Percentiles rank a stretch among this genome's conserved stretches.
phyloP scores from a whole-genome alignment of 2,797 vertebrate genomes.

The Syngnathus acus region DNA sequence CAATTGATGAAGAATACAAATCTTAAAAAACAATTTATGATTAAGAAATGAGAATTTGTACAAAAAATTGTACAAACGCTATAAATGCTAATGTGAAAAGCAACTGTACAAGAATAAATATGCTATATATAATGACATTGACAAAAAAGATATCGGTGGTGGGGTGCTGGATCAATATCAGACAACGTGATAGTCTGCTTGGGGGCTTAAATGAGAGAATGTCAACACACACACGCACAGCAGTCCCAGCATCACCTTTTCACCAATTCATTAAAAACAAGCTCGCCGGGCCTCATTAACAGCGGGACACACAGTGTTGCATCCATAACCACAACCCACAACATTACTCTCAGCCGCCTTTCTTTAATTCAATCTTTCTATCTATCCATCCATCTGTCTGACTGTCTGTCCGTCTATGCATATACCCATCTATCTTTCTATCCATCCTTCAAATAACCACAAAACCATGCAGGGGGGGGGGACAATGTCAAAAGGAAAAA shows the following conservation, averaged over 20 bases:
- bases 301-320: conserved; percentile 51
- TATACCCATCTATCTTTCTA: not conserved
- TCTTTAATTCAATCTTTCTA: not conserved
- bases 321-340: conserved; percentile 61
- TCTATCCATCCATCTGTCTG: conserved; percentile 1
- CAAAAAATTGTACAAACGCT: not conserved
- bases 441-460: not conserved
- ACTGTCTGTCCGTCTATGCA: not conserved
- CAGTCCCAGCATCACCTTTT: conserved; percentile 33
- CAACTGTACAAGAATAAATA: not conserved
- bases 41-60: not conserved
- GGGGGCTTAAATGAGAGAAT: conserved; percentile 44
- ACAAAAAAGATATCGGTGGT: not conserved
- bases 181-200: conserved; percentile 46
- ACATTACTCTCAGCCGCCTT: conserved; percentile 30
- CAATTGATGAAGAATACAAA: too few species aligned
- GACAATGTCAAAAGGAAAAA: not conserved
- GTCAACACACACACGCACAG: conserved; percentile 1
- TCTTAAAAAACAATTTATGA: too few species aligned
- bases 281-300: conserved; percentile 66
- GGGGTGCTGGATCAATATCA: conserved; percentile 19
- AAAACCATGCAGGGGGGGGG: not conserved
- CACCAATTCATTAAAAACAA: conserved; percentile 64
- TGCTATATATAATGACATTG: not conserved
- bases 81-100: not conserved